A percentile compares a stretch with the other conserved stretches of the same genome.
These are phyloP conservation scores for Mastomys natalensis DNA, from an alignment of 2,113 vertebrate species.

Conservation along the genomic window DNA sequence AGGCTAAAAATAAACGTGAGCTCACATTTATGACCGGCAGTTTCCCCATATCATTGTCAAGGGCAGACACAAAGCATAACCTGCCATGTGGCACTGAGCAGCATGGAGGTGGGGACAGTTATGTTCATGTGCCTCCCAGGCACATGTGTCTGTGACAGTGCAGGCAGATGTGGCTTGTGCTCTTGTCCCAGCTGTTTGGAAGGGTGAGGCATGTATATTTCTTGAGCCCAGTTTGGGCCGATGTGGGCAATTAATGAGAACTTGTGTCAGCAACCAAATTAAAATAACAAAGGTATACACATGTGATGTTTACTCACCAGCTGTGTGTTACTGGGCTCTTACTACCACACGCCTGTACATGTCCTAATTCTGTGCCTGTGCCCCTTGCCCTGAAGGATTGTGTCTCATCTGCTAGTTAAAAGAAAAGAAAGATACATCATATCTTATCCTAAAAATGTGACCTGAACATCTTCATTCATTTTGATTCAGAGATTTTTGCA, in stretches of 20 bases:
- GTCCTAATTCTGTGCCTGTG: neutral
- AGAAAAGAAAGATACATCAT: neutral
- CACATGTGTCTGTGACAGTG: neutral
- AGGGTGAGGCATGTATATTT: neutral
- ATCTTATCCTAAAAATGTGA: neutral
- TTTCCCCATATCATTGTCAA: constrained; percentile 55
- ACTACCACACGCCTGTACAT: accelerated
- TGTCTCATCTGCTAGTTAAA: neutral
- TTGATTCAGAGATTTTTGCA: neutral
- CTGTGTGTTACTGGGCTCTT: neutral
- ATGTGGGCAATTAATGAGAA: neutral
- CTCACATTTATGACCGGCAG: constrained; percentile 55
- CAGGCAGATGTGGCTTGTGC: accelerated
- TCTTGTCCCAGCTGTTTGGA: neutral
- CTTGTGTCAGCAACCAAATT: neutral
- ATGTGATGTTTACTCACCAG: neutral
- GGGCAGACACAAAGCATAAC: constrained; percentile 39
- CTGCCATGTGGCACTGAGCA: neutral
- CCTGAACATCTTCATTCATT: neutral
- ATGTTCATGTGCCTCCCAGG: accelerated
- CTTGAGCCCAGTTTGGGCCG: neutral
- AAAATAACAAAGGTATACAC: accelerated
- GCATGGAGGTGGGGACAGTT: neutral
- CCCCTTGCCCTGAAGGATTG: no score
- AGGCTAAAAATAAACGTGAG: constrained; percentile 79